Evolutionary conservation across 2,797 vertebrate species (phyloP), one percentile per base, ranked within the genome.

Genomic region (Brachymystax lenok): DNA sequence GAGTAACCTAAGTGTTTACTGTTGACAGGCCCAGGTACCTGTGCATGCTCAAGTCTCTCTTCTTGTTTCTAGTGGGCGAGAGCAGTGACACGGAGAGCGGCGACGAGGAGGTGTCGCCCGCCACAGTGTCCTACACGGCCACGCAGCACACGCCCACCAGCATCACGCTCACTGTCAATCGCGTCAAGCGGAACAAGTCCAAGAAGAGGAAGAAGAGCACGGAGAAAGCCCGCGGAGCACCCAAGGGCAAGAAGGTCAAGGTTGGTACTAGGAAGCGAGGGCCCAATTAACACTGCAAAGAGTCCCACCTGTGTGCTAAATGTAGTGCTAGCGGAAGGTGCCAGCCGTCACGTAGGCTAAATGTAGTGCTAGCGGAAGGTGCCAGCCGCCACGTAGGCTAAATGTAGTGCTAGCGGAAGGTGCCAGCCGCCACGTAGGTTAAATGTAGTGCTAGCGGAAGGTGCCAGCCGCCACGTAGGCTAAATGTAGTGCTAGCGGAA

Each of bases 191-290:
- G 90, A 97, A 90, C 90, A 99, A 99, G 89, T 95, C 97, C 76
- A 99, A 99, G 92, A 99, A 99, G 90, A 95, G 98, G 86, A 99
- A 99, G 93, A 99, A 97, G 93, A 98, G 96, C 87, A 96, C 96
- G 2, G 98, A 99, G 82, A 99, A 98, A 89, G 91, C 95, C 71
- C 96, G 96, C 0, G 88, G 95, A 83, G 93, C 95, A n/a, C 94
- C 96, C 16, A 99, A 99, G 90, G 93, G 94, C 87, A 99, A 99
- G 91, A 99, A 98, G 87, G 96, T 98, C 85, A 99, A 99, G 96
- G 98, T 98, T 71, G 56, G 28, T 14, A 33, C 13, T 0, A 30
- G 24, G 14, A 5, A 67, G 10, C 5, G 5, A 13, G 8, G 13
- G 40, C 40, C 0, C 40, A 46, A 46, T 46, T 46, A 46, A 12